Conservation (phyloP, 2,888 invertebrate genomes). For the Imbricaverruca yamaguchii region DNA sequence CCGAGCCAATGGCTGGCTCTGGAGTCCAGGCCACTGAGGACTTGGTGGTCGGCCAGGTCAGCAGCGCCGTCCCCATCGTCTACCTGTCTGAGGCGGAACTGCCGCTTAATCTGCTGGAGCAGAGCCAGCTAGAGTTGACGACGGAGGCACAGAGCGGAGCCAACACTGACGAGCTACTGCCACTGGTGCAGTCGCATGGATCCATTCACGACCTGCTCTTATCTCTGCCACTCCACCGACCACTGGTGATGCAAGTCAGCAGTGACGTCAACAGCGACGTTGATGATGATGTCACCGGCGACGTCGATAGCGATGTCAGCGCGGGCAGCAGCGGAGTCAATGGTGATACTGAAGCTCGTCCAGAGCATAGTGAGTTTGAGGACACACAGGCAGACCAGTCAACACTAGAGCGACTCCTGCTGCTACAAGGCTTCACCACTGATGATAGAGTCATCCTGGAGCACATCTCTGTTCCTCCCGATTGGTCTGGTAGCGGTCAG, state of each 20-base stretch:
- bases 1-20: not conserved
- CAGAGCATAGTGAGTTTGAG: not conserved
- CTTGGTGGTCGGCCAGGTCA: too few relatives aligned
- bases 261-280: too few relatives aligned
- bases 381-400: not conserved
- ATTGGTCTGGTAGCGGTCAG: not conserved
- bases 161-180: not conserved
- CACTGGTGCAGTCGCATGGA: not conserved
- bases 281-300: too few relatives aligned
- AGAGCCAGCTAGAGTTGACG: not conserved
- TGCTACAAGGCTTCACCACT: not conserved
- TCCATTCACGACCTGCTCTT: constrained; percentile 2
- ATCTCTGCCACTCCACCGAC: not conserved
- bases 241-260: not conserved
- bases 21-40: not conserved
- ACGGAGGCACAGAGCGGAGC: not conserved
- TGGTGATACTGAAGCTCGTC: too few relatives aligned
- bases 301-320: too few relatives aligned
- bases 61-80: too few relatives aligned
- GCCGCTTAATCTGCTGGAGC: not conserved
- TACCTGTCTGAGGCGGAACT: not conserved
- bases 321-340: too few relatives aligned
- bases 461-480: not conserved
- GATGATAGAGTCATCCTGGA: not conserved
- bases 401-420: not conserved